A percentile compares a stretch with the other conserved stretches of the same genome.
These are phyloP conservation scores for Horisme vitalbata DNA, from an alignment of 2,888 invertebrate species.

Conservation along the genomic window DNA sequence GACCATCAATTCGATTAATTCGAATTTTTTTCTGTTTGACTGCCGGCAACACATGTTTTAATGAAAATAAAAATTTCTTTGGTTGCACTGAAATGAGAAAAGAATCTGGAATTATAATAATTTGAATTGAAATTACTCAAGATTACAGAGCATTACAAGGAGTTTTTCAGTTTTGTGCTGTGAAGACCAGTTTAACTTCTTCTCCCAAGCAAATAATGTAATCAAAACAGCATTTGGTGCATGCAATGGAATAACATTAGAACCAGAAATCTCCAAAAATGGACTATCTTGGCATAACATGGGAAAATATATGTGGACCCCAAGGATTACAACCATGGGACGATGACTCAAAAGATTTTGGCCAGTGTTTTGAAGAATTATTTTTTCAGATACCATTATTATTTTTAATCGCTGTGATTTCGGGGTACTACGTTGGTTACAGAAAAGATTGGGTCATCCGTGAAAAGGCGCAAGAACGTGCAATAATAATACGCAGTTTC, in stretches of 20 bases:
- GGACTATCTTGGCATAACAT: slow-evolving; percentile 60
- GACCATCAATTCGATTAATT: too few species aligned
- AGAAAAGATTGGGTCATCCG: slow-evolving; percentile 85
- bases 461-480: slow-evolving; percentile 83
- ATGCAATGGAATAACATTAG: background rate
- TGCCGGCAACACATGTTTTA: too few species aligned
- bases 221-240: too few species aligned
- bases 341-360: slow-evolving; percentile 87
- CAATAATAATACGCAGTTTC: slow-evolving; percentile 86
- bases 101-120: too few species aligned
- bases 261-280: slow-evolving; percentile 30
- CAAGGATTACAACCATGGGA: slow-evolving; percentile 88
- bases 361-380: slow-evolving; percentile 93
- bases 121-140: too few species aligned
- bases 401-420: slow-evolving; percentile 87
- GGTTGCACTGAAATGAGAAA: too few species aligned
- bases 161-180: too few species aligned
- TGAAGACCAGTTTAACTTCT: too few species aligned
- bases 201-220: too few species aligned
- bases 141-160: too few species aligned
- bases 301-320: slow-evolving; percentile 90
- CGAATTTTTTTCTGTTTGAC: too few species aligned
- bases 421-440: slow-evolving; percentile 91
- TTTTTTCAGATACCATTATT: slow-evolving; percentile 90
- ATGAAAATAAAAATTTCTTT: too few species aligned